phyloP scores from a whole-genome alignment of 2,797 vertebrate species.

The Pyrocephalus nanus region DNA sequence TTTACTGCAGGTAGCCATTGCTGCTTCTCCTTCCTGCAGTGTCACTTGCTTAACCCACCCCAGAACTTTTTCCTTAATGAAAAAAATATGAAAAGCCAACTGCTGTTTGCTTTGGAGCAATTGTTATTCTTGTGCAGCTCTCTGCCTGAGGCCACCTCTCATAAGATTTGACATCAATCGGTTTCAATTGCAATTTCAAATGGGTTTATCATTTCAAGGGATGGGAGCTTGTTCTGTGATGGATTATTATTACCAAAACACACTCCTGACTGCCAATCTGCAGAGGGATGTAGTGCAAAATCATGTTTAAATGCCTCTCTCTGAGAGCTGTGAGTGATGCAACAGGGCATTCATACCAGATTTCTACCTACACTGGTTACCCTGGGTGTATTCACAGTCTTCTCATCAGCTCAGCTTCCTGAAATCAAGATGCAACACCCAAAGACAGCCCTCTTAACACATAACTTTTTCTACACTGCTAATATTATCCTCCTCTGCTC shows the following conservation, averaged over 20 bases:
- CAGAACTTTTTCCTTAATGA: background rate
- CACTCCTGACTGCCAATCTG: background rate
- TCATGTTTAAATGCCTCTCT: background rate
- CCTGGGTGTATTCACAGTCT: background rate
- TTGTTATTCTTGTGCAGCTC: background rate
- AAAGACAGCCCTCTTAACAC: background rate
- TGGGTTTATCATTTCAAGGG: background rate
- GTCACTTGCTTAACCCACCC: background rate
- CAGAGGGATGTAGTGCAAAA: background rate
- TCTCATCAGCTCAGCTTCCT: background rate
- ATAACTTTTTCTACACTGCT: background rate
- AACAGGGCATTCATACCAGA: background rate
- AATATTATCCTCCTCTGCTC: background rate
- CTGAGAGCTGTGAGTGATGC: background rate
- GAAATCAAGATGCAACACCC: background rate
- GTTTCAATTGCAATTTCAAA: background rate
- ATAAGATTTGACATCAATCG: background rate
- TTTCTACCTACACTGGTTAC: background rate
- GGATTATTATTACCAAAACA: background rate
- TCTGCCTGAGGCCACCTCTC: background rate
- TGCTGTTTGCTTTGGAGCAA: background rate
- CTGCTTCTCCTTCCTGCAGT: background rate
- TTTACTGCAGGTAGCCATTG: background rate
- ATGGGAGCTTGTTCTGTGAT: background rate
- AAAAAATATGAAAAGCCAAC: background rate